Percentiles rank a stretch among this genome's conserved stretches.
These are phyloP conservation scores for Coremacera marginata DNA, from an alignment of 2,888 invertebrate genomes.

Conservation along the genomic window DNA sequence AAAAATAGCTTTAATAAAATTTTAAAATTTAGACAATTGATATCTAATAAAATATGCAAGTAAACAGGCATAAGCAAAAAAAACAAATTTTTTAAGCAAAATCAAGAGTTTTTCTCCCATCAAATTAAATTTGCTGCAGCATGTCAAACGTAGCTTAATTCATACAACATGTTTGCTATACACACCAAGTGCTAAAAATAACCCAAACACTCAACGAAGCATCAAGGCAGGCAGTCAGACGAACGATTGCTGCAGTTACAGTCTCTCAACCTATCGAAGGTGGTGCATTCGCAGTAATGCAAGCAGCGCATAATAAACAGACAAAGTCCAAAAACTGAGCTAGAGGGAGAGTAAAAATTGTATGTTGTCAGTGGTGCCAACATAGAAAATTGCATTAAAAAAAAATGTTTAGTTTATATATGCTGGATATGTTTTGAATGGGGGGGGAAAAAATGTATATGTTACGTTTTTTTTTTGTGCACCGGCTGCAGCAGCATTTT, in stretches of 20 bases:
- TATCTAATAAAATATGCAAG: too few species aligned
- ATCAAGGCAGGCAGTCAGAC: not conserved
- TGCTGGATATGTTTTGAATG: too few species aligned
- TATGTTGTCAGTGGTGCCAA: conserved; percentile 12
- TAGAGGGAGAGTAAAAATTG: not conserved
- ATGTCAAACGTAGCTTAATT: not conserved
- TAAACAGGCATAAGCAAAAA: not conserved
- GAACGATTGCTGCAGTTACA: not conserved
- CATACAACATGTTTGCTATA: not conserved
- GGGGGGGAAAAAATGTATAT: not conserved
- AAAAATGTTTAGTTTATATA: not conserved
- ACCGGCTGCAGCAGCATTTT: not conserved
- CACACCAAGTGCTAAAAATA: conserved; percentile 9
- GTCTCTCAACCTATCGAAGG: not conserved
- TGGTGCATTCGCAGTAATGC: not conserved
- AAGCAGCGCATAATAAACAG: not conserved
- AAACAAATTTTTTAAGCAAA: not conserved
- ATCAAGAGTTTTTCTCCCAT: not conserved
- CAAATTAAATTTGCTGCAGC: not conserved
- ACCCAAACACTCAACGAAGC: not conserved
- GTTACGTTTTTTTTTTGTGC: not conserved
- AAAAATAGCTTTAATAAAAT: not conserved
- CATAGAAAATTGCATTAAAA: conserved; percentile 8
- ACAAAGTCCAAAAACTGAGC: not conserved
- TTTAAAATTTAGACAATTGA: not conserved